Base-by-base conservation (phyloP, 2,888 invertebrate species). In the Bedellia somnulentella region DNA sequence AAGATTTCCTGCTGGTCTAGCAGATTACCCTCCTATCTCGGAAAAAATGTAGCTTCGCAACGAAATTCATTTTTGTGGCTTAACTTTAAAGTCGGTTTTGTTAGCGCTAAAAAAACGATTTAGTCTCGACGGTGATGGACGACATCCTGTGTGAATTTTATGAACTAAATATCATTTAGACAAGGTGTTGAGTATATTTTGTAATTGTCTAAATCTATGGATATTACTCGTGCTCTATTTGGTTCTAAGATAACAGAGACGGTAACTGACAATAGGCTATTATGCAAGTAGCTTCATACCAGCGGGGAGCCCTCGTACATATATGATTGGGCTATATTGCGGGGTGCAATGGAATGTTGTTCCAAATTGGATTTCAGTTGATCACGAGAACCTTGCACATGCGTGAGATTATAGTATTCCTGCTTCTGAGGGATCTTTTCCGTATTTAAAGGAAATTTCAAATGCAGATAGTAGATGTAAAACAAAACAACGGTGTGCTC, bases 1-100 rank as follows among this genome's bases (percentile, higher is more conserved):
- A 61, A 64, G 63, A 66, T 63, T 67, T 67, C 62, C 63, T 64
- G 60, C 61, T 62, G 56, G 50, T 57, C 56, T 49, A 59, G 63
- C 59, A 66, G 66, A 64, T 64, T 66, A 66, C 60, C 49, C 43
- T 43, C 56, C 51, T 57, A 57, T 59, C 60, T 57, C 55, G 36
- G 50, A 55, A 54, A 63, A 34, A 66, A 62, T 58, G 50, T 60
- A 47, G 50, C 54, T 55, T 47, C 39, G 46, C 41, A 42, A 42
- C 43, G 38, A 46, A 50, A 52, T 57, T 56, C 46, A 57, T 57
- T 63, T 58, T 53, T 54, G 51, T 51, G 47, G 51, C 44, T 55
- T 47, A 50, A 49, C 47, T 53, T 57, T 54, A 45, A 43, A 42
- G 41, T 45, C 45, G 45, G 33, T 51, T 50, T 41, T 17, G 12